Percentiles rank a stretch among this genome's conserved stretches.
Evolutionary conservation across 2,888 invertebrate genomes (phyloP).

Genomic region (Holacanthella duospinosa): DNA sequence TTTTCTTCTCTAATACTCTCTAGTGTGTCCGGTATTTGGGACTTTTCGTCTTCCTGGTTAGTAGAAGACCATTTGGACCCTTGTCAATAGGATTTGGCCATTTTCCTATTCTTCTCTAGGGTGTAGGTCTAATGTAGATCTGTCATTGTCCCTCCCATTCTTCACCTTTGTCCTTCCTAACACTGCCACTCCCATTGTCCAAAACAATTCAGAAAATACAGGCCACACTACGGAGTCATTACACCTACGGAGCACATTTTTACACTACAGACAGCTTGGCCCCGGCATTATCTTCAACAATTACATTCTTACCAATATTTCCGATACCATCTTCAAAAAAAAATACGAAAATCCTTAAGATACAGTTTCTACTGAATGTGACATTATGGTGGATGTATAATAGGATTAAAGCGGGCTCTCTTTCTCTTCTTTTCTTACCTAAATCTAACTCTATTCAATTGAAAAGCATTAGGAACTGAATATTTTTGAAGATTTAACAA

Average conservation of each 20-base stretch:
- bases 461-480: no score
- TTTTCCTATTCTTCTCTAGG: neutral
- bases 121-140: neutral
- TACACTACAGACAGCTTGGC: neutral
- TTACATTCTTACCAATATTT: no score
- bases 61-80: neutral
- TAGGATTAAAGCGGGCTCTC: no score
- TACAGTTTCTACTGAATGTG: no score
- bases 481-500: no score
- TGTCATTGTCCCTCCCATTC: neutral
- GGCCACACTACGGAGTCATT: neutral
- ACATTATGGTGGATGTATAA: no score
- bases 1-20: neutral
- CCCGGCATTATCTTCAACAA: no score
- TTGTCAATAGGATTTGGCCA: neutral
- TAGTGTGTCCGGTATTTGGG: neutral
- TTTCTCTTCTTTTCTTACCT: no score
- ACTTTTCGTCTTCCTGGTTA: neutral
- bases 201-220: neutral
- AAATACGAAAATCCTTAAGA: no score
- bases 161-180: neutral
- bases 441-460: no score
- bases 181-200: neutral
- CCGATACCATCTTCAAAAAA: no score
- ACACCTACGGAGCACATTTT: neutral